A percentile compares a stretch with the other conserved stretches of the same genome.
These are phyloP conservation scores for Acrocera orbiculus DNA, from an alignment of 2,888 invertebrate genomes.

Conservation along the genomic window DNA sequence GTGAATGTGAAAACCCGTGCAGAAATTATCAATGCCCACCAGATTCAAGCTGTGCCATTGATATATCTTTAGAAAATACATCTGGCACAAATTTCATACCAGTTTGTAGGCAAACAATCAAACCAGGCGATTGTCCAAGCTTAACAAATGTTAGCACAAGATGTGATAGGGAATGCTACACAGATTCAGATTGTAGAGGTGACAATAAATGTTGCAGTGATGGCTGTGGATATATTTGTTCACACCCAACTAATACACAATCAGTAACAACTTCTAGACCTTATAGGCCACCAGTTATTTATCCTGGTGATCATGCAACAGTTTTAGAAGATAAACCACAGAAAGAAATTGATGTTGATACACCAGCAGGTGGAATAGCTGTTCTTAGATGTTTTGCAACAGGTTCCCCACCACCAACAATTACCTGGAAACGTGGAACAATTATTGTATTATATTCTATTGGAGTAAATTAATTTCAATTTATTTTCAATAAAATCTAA, in stretches of 20 bases:
- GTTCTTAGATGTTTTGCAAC: conserved; percentile 56
- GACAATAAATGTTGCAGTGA: conserved; percentile 65
- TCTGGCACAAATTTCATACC: conserved; percentile 20
- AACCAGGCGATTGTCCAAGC: conserved; percentile 49
- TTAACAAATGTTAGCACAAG: conserved; percentile 30
- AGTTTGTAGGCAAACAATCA: conserved; percentile 34
- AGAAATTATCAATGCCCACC: conserved; percentile 39
- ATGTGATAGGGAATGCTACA: conserved; percentile 55
- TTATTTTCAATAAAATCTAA: too few relatives aligned
- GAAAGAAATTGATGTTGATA: conserved; percentile 42
- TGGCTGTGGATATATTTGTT: conserved; percentile 59
- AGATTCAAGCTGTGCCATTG: conserved; percentile 50
- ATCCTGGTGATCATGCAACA: conserved; percentile 22
- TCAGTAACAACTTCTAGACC: conserved; percentile 30
- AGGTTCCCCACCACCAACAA: conserved; percentile 58
- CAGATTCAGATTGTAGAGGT: conserved; percentile 65
- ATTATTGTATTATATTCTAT: too few relatives aligned
- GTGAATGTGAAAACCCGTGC: conserved; percentile 63
- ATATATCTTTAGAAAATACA: conserved; percentile 25
- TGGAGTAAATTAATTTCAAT: too few relatives aligned
- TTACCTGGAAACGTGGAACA: conserved; percentile 59
- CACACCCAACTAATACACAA: conserved; percentile 33
- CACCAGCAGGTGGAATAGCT: conserved; percentile 54
- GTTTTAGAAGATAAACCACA: conserved; percentile 33
- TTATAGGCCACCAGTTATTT: conserved; percentile 24